Base-by-base conservation (phyloP, 2,113 vertebrate species). In the Tragelaphus imberbis region DNA sequence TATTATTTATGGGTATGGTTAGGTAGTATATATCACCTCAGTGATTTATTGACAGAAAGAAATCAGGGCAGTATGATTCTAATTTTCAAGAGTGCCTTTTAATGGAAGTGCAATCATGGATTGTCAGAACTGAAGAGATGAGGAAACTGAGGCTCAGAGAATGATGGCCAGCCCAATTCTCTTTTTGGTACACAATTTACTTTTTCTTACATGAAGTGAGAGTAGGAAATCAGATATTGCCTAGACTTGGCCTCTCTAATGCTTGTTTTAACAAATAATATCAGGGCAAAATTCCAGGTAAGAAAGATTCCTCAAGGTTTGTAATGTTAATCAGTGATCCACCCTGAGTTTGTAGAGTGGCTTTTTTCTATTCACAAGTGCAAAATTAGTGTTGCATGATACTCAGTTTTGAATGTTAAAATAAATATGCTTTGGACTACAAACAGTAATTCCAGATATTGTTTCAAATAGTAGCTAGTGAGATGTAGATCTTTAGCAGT, bases 401-500 rank as follows among this genome's bases (percentile, higher is more conserved):
- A 44, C 7, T 94, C 61, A 82, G 2, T 77, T 97, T 82, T 93
- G 21, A 85, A 36, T 61, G 49, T 40, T 92, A 94, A 94, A 81
- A 65, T 87, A 13, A 30, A 12, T 68, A 77, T 65, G 25, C 36
- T 97, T 91, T 95, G 44, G 19, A 88, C 28, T 97, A 56, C 40
- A 94, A 98, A 56, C 33, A 92, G 82, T 88, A 97, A 90, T 51
- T 77, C 95, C 30, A 84, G 49, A 61, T 71, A 30, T 92, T 97
- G 85, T 94, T 92, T 58, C 92, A 97, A 97, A 95, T 11, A 96
- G 15, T 96, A 25, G 51, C 90, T 91, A 87, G 44, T 23, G 51
- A 97, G 65, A n/a, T 91, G 63, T 14, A 63, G 2, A 2, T 77
- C 77, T 63, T 27, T 53, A 49, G 63, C 84, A 90, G 14, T 96